Evolutionary conservation across 2,113 vertebrate genomes (phyloP).

Genomic region (Labeo rohita): DNA sequence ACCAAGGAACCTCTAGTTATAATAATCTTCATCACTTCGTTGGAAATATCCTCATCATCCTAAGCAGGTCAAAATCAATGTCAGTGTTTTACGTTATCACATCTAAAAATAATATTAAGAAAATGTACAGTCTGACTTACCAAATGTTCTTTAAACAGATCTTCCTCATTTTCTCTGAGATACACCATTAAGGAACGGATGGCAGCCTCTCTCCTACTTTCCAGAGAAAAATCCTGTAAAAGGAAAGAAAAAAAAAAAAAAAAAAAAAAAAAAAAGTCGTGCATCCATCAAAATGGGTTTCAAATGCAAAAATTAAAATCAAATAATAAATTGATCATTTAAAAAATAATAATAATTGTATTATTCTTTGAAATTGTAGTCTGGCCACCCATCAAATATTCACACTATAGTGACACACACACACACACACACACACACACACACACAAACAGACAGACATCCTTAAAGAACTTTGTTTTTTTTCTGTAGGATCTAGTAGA

Average conservation of each 20-base stretch:
- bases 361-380: not conserved
- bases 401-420: not conserved
- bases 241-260: too few relatives aligned
- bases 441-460: not conserved
- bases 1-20: conserved; percentile 34
- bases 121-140: not conserved
- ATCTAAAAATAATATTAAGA: not conserved
- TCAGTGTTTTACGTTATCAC: not conserved
- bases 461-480: too few relatives aligned
- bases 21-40: conserved; percentile 43
- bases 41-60: conserved; percentile 36
- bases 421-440: conserved; percentile 9
- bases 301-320: not conserved
- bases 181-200: conserved; percentile 41
- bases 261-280: not conserved
- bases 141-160: conserved; percentile 36
- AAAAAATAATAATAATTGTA: not conserved
- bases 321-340: not conserved
- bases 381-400: not conserved
- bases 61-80: not conserved
- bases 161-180: conserved; percentile 50
- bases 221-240: conserved; percentile 1
- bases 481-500: too few relatives aligned
- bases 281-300: not conserved
- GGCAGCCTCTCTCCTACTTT: conserved; percentile 3